A percentile compares a stretch with the other conserved stretches of the same genome.
These are phyloP conservation scores for Syrista parreyssii DNA, from an alignment of 2,888 invertebrate species.

Conservation along the genomic window DNA sequence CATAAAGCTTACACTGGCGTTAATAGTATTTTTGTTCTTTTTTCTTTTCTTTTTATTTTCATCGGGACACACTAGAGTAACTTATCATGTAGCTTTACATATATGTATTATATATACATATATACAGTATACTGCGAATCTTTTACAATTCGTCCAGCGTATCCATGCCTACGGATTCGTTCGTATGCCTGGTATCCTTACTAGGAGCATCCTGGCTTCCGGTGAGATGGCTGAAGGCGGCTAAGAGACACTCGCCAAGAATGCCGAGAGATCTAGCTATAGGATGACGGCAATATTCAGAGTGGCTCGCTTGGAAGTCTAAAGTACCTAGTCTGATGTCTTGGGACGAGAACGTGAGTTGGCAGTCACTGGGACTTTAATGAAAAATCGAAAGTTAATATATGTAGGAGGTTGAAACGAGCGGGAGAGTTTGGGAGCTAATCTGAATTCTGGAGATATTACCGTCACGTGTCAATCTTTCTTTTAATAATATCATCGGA, in stretches of 20 bases:
- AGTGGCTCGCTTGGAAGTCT: not conserved
- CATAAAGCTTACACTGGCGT: not conserved
- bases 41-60: not conserved
- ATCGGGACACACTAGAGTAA: not conserved
- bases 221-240: not conserved
- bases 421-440: slow-evolving; percentile 22
- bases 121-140: not conserved
- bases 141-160: not conserved
- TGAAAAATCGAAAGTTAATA: slow-evolving; percentile 41
- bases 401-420: slow-evolving; percentile 13
- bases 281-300: not conserved
- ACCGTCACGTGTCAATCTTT: slow-evolving; percentile 39
- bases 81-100: not conserved
- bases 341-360: slow-evolving; percentile 19
- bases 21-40: not conserved
- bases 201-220: not conserved
- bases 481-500: slow-evolving; percentile 33
- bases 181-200: not conserved
- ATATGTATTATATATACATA: not conserved
- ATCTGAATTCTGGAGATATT: slow-evolving; percentile 41
- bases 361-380: slow-evolving; percentile 35
- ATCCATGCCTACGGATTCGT: not conserved
- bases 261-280: not conserved
- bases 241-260: not conserved
- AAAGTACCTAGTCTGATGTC: not conserved